Percentiles rank a stretch among this genome's conserved stretches.
Evolutionary conservation across 2,797 vertebrate genomes (phyloP).

Genomic region (Acanthiza pusilla): DNA sequence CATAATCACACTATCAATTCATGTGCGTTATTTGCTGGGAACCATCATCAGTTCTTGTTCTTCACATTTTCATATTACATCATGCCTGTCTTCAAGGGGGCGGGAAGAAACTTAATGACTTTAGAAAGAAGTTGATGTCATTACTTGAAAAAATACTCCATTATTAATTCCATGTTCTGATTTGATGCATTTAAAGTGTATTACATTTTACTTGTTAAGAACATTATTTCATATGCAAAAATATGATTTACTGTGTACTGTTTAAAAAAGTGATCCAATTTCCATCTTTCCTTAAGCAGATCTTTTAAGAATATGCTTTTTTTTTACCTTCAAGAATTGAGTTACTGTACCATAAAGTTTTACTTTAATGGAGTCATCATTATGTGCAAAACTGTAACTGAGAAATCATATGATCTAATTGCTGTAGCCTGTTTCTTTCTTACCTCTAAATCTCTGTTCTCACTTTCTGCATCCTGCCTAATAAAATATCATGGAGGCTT

Average conservation of each 20-base stretch:
- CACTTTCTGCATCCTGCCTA: background rate
- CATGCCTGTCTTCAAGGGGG: background rate
- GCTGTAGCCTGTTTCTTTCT: background rate
- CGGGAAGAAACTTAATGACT: background rate
- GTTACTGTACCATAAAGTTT: background rate
- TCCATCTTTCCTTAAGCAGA: background rate
- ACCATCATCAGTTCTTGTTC: background rate
- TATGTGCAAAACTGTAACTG: background rate
- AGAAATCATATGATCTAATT: background rate
- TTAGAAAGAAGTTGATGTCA: background rate
- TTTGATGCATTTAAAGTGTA: background rate
- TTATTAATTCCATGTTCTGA: background rate
- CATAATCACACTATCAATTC: background rate
- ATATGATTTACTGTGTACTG: background rate
- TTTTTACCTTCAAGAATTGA: background rate
- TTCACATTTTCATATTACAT: background rate
- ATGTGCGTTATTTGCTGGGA: background rate
- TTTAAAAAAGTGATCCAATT: background rate
- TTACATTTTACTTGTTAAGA: background rate
- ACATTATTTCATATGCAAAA: background rate
- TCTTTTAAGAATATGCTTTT: background rate
- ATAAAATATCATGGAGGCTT: background rate
- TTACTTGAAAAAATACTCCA: background rate
- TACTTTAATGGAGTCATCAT: background rate
- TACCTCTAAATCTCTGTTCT: background rate